These are phyloP conservation scores for Ataeniobius toweri DNA, from an alignment of 2,797 vertebrate genomes.

Conservation along the genomic window DNA sequence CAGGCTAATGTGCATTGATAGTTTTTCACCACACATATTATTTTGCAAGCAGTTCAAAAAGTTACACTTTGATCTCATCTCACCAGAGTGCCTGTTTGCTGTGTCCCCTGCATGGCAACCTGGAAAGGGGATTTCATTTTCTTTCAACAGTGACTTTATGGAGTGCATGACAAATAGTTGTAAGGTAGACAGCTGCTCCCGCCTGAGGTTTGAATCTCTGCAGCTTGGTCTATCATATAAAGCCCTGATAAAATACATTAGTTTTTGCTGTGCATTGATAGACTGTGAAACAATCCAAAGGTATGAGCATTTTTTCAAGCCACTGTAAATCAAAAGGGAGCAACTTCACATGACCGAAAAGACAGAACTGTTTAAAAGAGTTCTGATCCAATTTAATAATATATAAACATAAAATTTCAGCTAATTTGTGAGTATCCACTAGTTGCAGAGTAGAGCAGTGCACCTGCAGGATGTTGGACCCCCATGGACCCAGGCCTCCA, in stretches of 20 bases:
- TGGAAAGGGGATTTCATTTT: not conserved
- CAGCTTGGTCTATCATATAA: not conserved
- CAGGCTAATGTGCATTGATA: not conserved
- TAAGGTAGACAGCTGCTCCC: not conserved
- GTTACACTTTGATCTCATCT: not conserved
- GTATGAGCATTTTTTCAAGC: not conserved
- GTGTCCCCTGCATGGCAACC: not conserved
- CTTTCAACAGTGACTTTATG: not conserved
- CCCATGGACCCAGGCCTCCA: conserved; percentile 61
- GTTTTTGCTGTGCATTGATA: not conserved
- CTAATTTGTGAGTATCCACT: conserved; percentile 62
- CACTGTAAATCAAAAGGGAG: conserved; percentile 8
- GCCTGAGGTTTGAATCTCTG: not conserved
- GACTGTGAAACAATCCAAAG: not conserved
- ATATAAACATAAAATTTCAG: conserved; percentile 66
- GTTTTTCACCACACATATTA: not conserved
- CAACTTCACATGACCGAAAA: conserved; percentile 10
- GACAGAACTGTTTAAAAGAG: conserved; percentile 27
- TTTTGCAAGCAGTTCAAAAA: not conserved
- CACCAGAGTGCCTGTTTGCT: not conserved
- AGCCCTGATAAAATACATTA: not conserved
- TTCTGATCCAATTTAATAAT: conserved; percentile 45
- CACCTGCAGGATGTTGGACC: conserved; percentile 62
- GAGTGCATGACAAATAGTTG: not conserved
- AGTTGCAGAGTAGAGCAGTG: conserved; percentile 43